phyloP scores from a whole-genome alignment of 2,797 vertebrate species.

The Meda fulgida region DNA sequence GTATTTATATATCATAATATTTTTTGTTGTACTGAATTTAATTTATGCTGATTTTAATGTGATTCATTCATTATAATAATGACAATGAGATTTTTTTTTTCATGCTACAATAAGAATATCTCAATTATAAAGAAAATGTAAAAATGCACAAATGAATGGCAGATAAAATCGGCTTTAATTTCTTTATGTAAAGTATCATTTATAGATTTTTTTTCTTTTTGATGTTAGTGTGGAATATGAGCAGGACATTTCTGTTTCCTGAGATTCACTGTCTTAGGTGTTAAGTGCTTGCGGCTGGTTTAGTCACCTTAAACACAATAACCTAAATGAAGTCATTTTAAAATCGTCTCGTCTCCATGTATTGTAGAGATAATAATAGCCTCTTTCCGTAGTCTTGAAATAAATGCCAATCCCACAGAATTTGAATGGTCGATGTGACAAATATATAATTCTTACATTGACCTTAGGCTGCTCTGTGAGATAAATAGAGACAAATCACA shows the following conservation, averaged over 20 bases:
- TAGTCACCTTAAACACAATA: conserved; percentile 12
- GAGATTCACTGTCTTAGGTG: conserved; percentile 10
- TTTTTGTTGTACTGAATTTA: neutral
- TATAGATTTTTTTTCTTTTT: neutral
- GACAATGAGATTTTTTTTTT: neutral
- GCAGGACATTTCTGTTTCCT: neutral
- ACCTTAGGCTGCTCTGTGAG: conserved; percentile 6
- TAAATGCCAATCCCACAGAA: conserved; percentile 19
- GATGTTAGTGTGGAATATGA: neutral
- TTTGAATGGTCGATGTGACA: neutral
- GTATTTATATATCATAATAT: neutral
- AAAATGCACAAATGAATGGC: neutral
- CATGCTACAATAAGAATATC: neutral
- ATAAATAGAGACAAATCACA: conserved; percentile 32
- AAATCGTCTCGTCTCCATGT: conserved; percentile 21
- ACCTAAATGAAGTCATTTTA: conserved; percentile 9
- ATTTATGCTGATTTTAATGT: neutral
- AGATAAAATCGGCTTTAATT: neutral
- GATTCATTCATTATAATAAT: neutral
- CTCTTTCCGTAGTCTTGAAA: conserved; percentile 8
- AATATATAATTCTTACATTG: conserved; percentile 11
- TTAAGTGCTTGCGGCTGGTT: conserved; percentile 24
- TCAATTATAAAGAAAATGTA: neutral
- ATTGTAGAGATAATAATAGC: conserved; percentile 26
- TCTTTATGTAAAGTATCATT: neutral